A percentile compares a stretch with the other conserved stretches of the same genome.
Evolutionary conservation across 2,113 vertebrate species (phyloP).

Genomic region (Dolichallabes microphthalmus): DNA sequence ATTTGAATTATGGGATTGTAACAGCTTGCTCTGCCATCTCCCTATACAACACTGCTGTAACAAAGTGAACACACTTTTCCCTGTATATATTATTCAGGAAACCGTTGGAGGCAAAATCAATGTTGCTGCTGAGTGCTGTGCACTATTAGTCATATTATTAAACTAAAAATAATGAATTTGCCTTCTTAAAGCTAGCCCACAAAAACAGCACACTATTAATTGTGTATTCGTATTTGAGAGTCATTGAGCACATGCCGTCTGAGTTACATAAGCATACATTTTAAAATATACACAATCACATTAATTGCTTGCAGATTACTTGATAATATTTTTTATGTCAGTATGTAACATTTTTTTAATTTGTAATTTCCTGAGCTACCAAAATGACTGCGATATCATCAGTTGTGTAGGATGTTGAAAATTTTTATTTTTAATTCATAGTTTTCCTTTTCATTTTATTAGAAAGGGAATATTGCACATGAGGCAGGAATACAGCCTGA

Average conservation of each 20-base stretch:
- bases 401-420: neutral
- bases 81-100: conserved; percentile 15
- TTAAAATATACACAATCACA: neutral
- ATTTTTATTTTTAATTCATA: neutral
- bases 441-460: neutral
- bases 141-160: neutral
- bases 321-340: neutral
- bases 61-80: conserved; percentile 40
- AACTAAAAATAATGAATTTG: neutral
- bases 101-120: neutral
- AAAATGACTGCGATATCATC: neutral
- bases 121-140: neutral
- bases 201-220: neutral
- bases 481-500: neutral
- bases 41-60: conserved; percentile 21
- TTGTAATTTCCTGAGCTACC: conserved; percentile 5
- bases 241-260: neutral
- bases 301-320: neutral
- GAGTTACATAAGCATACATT: neutral
- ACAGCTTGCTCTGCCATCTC: conserved; percentile 32
- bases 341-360: neutral
- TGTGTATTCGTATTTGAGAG: neutral
- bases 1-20: conserved; percentile 44
- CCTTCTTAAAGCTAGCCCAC: neutral
- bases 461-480: neutral